Evolutionary conservation across 2,797 vertebrate genomes (phyloP).

Genomic region (Champsocephalus gunnari): DNA sequence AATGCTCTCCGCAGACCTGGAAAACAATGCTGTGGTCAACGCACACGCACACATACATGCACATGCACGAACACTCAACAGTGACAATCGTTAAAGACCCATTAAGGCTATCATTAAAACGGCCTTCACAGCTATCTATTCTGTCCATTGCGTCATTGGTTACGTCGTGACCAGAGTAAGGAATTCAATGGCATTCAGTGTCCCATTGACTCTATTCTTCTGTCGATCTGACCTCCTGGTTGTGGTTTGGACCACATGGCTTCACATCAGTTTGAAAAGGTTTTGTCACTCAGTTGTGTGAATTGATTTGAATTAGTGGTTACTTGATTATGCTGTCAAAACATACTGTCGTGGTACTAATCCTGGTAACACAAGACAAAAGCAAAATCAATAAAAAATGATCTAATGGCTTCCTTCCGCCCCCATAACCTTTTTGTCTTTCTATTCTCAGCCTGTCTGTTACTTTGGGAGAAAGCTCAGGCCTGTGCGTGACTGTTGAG

Average conservation of each 20-base stretch:
- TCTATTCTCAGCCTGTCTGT: constrained; percentile 33
- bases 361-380: constrained; percentile 14
- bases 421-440: constrained; percentile 41
- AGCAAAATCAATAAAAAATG: constrained; percentile 33
- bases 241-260: constrained; percentile 43
- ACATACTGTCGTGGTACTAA: background rate
- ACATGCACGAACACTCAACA: background rate
- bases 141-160: constrained; percentile 25
- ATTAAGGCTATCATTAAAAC: constrained; percentile 65
- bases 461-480: constrained; percentile 47
- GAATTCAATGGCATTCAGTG: constrained; percentile 18
- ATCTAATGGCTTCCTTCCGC: constrained; percentile 8
- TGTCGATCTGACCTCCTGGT: constrained; percentile 38
- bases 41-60: constrained; percentile 4
- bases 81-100: constrained; percentile 47
- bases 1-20: constrained; percentile 63
- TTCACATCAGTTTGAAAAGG: constrained; percentile 23
- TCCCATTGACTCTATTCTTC: constrained; percentile 18
- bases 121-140: constrained; percentile 23
- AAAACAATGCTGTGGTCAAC: constrained; percentile 63
- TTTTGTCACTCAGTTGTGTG: constrained; percentile 23
- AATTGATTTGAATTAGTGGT: constrained; percentile 16
- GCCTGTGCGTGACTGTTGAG: constrained; percentile 87
- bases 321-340: background rate
- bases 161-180: constrained; percentile 18